Base-by-base conservation (phyloP, 2,888 invertebrate genomes). In the Microctonus aethiopoides region DNA sequence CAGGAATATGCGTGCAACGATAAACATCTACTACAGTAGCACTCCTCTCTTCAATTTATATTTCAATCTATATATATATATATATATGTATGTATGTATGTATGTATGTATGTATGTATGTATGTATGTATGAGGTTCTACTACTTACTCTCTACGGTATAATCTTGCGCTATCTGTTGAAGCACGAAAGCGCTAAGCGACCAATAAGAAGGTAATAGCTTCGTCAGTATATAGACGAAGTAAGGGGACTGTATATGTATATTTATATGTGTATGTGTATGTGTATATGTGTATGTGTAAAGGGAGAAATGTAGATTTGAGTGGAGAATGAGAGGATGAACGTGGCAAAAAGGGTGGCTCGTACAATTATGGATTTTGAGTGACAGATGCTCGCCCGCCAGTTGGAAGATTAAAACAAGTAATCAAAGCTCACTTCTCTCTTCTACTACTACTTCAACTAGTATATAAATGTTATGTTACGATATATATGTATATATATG, bases 361-460 rank as follows among this genome's bases (percentile, higher is more conserved):
- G 82, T 77, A 79, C 84, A 85, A 86, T 86, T 85, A 86, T 82
- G 82, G 80, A 81, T 84, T 85, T 84, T 86, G 86, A 86, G 85
- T 84, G 86, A 86, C 86, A 86, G 86, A 86, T 86, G 86, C 86
- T 84, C 84, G 84, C 84, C 82, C 82, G 81, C 83, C 80, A 83
- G 84, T 83, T 83, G 83, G 84, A 86, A 85, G 86, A 86, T 86
- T 86, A 86, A 86, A 86, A 86, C 86, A 85, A 86, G 86, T 86
- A 86, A 86, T 86, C 86, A 86, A 85, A 86, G 84, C 83, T 80
- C 81, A 77, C 71, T 63, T n/a, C 68, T 59, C 59, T 54, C 65
- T 41, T 29, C 9, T 46, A 46, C 4, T 6, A 6, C 3, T 46
- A 46, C 10, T 6, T 46, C 3, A 6, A 46, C 4, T 6, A 6